These are phyloP conservation scores for Pogonomyrmex barbatus DNA, from an alignment of 1,140 invertebrate species.

Conservation along the genomic window DNA sequence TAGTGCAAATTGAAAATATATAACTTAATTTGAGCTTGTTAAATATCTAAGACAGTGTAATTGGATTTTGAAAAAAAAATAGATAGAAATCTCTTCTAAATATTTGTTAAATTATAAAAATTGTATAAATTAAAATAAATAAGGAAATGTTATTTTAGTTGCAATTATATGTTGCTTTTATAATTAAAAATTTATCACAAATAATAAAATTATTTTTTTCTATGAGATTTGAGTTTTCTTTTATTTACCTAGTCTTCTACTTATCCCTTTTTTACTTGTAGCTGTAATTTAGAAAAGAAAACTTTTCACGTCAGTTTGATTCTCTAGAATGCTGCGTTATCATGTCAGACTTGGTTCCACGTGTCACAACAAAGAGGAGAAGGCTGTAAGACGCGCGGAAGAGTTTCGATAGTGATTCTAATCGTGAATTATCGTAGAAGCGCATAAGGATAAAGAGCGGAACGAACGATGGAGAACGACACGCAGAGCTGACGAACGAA, in stretches of 20 bases:
- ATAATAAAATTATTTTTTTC: conserved; percentile 3
- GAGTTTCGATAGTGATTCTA: conserved; percentile 14
- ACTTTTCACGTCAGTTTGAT: background rate
- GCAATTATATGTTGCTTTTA: background rate
- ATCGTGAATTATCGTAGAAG: conserved; percentile 43
- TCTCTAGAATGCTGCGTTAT: background rate
- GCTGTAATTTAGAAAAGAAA: background rate
- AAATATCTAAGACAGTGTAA: background rate
- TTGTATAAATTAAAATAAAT: background rate
- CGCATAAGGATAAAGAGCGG: conserved; percentile 17
- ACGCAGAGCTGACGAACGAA: conserved; percentile 51
- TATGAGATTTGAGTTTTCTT: background rate
- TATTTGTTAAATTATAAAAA: background rate
- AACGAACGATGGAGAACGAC: conserved; percentile 44
- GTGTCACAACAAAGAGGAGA: background rate
- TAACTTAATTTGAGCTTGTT: background rate
- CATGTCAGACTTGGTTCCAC: background rate
- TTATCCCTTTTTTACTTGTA: background rate
- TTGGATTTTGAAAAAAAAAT: background rate
- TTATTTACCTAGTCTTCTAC: background rate
- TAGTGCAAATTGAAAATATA: background rate
- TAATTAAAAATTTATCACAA: background rate
- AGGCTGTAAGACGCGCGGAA: conserved; percentile 10
- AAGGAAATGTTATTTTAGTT: background rate
- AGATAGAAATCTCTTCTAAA: background rate